These are phyloP conservation scores for Gasterosteus nipponicus DNA, from an alignment of 2,113 vertebrate species.

Conservation along the genomic window DNA sequence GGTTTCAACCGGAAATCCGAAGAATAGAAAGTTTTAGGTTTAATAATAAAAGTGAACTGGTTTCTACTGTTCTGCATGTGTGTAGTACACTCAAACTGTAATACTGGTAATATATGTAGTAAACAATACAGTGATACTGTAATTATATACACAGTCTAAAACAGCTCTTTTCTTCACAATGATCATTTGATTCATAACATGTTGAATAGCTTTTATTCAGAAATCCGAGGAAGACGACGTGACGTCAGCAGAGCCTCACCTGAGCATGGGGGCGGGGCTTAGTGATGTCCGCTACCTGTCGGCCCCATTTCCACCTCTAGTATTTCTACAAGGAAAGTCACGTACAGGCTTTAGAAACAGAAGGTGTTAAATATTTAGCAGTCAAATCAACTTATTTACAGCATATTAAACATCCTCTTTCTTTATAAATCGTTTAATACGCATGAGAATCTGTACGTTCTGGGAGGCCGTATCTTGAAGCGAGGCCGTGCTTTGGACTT, in stretches of 20 bases:
- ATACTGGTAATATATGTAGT: constrained; percentile 10
- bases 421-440: background rate
- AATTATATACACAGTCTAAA: background rate
- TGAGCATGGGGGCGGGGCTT: background rate
- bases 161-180: constrained; percentile 6
- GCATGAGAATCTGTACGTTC: no score
- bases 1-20: background rate
- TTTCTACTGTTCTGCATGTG: constrained; percentile 48
- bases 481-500: background rate
- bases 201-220: background rate
- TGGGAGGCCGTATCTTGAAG: background rate
- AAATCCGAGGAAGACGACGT: background rate
- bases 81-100: constrained; percentile 5
- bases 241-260: background rate
- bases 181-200: constrained; percentile 7
- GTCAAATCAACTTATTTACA: background rate
- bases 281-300: no score
- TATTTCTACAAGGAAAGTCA: background rate
- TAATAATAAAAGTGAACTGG: constrained; percentile 26
- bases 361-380: background rate
- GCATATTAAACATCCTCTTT: background rate
- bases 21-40: background rate
- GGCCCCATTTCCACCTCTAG: background rate
- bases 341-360: background rate
- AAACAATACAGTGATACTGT: constrained; percentile 5